A percentile compares a stretch with the other conserved stretches of the same genome.
phyloP scores from a whole-genome alignment of 2,797 vertebrate species.

The Salarias fasciatus region DNA sequence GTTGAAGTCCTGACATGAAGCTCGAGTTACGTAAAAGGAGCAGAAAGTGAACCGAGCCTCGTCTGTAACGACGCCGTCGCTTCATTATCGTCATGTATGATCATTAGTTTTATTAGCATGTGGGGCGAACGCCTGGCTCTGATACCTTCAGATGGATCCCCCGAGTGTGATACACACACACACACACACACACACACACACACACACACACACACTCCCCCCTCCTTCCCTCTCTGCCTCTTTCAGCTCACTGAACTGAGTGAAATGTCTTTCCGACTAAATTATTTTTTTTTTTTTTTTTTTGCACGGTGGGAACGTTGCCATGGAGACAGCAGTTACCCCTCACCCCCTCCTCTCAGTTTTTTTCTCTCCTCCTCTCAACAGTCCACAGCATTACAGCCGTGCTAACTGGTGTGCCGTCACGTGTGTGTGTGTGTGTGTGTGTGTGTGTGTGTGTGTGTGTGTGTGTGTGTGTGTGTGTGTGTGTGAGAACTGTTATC shows the following conservation, averaged over 20 bases:
- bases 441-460: conserved; percentile 16
- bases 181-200: conserved; percentile 28
- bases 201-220: conserved; percentile 45
- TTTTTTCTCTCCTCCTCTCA: conserved; percentile 38
- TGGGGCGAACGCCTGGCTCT: conserved; percentile 47
- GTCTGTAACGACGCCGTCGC: conserved; percentile 46
- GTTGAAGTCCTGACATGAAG: no score
- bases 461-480: conserved; percentile 24
- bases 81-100: conserved; percentile 48
- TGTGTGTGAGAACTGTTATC: conserved; percentile 50
- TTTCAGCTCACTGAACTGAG: conserved; percentile 84
- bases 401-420: conserved; percentile 66
- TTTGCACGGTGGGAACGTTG: conserved; percentile 81
- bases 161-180: conserved; percentile 45
- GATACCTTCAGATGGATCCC: conserved; percentile 58
- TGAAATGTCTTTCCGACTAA: conserved; percentile 84
- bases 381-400: conserved; percentile 59
- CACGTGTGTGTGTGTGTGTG: conserved; percentile 28
- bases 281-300: conserved; percentile 77
- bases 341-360: conserved; percentile 26
- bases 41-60: no score
- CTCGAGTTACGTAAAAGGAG: no score
- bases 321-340: conserved; percentile 80
- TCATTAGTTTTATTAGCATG: conserved; percentile 37
- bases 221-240: conserved; percentile 62